A percentile compares a stretch with the other conserved stretches of the same genome.
phyloP scores from a whole-genome alignment of 2,113 vertebrate genomes.

The Brachyhypopomus occidentalis region DNA sequence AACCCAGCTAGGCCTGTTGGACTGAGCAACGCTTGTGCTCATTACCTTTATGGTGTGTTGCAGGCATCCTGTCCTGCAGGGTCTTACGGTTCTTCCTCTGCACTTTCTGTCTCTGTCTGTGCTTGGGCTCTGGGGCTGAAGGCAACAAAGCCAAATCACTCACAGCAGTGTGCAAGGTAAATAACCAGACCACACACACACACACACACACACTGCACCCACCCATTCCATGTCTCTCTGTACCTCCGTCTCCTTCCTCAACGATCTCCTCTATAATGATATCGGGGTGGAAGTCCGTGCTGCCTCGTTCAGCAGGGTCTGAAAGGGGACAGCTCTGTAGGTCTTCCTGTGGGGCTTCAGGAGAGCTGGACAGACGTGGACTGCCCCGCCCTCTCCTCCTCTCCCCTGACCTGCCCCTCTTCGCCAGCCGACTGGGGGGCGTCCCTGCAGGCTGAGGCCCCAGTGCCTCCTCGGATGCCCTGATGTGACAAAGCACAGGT shows the following conservation, averaged over 20 bases:
- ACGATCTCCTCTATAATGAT: slow-evolving; percentile 83
- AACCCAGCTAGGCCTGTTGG: not conserved
- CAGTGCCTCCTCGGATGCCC: not conserved
- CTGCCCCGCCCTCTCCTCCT: slow-evolving; percentile 31
- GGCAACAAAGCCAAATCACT: not conserved
- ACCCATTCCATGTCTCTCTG: slow-evolving; percentile 40
- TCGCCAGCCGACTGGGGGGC: not conserved
- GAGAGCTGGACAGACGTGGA: not conserved
- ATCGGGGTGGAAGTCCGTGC: slow-evolving; percentile 58
- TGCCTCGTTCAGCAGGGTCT: not conserved
- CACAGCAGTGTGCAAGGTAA: not conserved
- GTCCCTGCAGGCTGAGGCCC: not conserved
- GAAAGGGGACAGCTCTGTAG: slow-evolving; percentile 11
- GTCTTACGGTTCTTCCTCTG: not conserved
- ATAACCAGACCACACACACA: not conserved
- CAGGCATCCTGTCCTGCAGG: not conserved
- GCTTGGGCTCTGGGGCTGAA: not conserved
- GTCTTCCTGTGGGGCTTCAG: not conserved
- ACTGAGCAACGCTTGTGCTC: not conserved
- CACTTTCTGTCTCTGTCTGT: not conserved
- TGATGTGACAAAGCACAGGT: not conserved
- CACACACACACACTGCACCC: not conserved
- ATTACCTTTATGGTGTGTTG: slow-evolving; percentile 12
- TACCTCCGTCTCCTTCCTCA: slow-evolving; percentile 64
- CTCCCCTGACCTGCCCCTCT: slow-evolving; percentile 9